Evolutionary conservation across 92 coral and sea anemone genomes (phyloP).

Genomic region (Metridium senile): DNA sequence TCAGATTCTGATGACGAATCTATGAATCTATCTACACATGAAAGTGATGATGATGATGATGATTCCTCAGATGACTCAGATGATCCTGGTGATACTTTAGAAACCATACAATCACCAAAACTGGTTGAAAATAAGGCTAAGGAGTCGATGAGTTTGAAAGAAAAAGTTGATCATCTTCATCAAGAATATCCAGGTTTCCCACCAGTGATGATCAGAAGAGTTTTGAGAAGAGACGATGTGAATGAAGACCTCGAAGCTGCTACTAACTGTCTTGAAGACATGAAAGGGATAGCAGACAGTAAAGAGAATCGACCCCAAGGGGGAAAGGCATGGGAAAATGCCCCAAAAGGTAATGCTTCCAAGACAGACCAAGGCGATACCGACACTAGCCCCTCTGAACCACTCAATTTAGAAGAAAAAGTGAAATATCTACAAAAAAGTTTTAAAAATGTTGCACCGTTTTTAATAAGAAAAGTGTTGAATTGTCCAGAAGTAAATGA

Average conservation of each 20-base stretch:
- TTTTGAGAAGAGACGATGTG: conserved; percentile 40
- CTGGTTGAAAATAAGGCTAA: neutral
- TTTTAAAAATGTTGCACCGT: conserved; percentile 22
- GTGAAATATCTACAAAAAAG: conserved; percentile 5
- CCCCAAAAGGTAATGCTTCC: neutral
- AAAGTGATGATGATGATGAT: conserved; percentile 4
- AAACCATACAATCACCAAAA: neutral
- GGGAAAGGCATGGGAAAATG: no score
- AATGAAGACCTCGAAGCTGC: conserved; percentile 18
- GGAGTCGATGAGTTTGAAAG: neutral
- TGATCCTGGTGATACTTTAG: conserved; percentile 1
- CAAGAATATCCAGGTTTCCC: conserved; percentile 8
- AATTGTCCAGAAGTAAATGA: conserved; percentile 42
- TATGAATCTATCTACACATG: neutral
- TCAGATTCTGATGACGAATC: neutral
- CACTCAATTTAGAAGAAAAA: conserved; percentile 4
- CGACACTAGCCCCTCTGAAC: no score
- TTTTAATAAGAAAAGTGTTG: conserved; percentile 38
- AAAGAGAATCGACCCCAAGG: no score
- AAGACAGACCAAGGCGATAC: neutral
- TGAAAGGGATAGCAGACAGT: conserved; percentile 4
- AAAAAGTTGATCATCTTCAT: conserved; percentile 4
- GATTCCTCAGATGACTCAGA: neutral
- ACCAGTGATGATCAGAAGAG: conserved; percentile 28
- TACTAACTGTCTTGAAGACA: neutral